These are phyloP conservation scores for Berghia stephanieae DNA, from an alignment of 1,140 invertebrate genomes.

Conservation along the genomic window DNA sequence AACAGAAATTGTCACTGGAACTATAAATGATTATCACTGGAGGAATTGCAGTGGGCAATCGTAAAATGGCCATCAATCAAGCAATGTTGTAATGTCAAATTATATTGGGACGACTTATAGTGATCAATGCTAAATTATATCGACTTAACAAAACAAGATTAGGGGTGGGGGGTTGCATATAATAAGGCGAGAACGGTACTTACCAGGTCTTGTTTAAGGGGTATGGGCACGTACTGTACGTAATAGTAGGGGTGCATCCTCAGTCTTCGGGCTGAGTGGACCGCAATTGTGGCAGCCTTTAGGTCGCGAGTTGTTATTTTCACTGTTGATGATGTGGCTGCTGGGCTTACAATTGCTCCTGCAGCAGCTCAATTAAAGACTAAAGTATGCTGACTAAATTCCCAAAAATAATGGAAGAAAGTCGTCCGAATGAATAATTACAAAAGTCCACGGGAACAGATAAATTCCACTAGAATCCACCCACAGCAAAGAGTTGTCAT, in stretches of 20 bases:
- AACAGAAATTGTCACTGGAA: no score
- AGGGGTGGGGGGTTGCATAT: background rate
- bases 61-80: background rate
- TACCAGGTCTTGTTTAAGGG: conserved; percentile 53
- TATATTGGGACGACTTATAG: background rate
- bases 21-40: background rate
- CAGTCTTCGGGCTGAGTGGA: conserved; percentile 41
- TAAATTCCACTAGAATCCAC: no score
- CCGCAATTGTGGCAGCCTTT: conserved; percentile 43
- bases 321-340: no score
- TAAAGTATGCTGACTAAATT: no score
- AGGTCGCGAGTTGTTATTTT: no score
- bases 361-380: no score
- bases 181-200: conserved; percentile 21
- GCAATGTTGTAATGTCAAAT: background rate
- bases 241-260: conserved; percentile 62
- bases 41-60: background rate
- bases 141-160: background rate
- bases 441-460: no score
- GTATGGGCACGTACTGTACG: conserved; percentile 57
- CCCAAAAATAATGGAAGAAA: no score
- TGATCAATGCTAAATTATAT: background rate
- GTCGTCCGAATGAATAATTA: no score
- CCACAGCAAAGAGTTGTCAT: no score
- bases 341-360: no score